Base-by-base conservation (phyloP, 37 sponge, comb jelly and placozoan genomes). In the Eunapius fragilis region DNA sequence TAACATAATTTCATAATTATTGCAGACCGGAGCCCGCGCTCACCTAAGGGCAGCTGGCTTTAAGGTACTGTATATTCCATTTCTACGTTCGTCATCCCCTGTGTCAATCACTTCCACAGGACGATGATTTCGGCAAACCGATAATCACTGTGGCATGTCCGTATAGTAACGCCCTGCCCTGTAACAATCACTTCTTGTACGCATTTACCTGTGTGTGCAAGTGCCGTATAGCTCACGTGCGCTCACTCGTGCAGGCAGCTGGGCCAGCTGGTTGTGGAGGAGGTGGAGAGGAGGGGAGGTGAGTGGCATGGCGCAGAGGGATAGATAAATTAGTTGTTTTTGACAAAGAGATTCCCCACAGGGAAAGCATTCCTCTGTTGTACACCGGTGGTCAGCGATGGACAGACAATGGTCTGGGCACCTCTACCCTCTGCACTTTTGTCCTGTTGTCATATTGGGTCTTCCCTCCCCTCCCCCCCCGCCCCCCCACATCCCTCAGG, bases 371-470 rank as follows among this genome's bases (percentile, higher is more conserved):
- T 93, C 75, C 68, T 93, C 23, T 93, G 93, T 76, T 36, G 72
- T 19, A 93, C 93, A 0, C 93, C 93, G 32, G 93, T 93, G 50
- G 87, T 93, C 50, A 89, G 93, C 67, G 93, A 93, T 82, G 90
- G 87, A 72, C 81, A 82, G 68, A 89, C 93, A 76, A 89, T 82
- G 90, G 93, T 85, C 22, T 35, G 73, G 11, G 73, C 73, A 72
- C 12, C 31, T 12, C 30, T 17, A 2, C 22, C 13, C 33, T 25
- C 13, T 32, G 22, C 27, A 14, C 73, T 10, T 32, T 11, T 2
- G 14, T n/a, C 4, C 32, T 71, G 37, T 5, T 79, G 48, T 79
- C 26, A 79, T 37, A 49, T 25, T 4, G 33, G 23, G 67, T 81
- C 27, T 47, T 41, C 41, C 41, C 41, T 6, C 41, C 6, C 41